phyloP scores from a whole-genome alignment of 2,888 invertebrate genomes.

The Drepanosiphum platanoidis region DNA sequence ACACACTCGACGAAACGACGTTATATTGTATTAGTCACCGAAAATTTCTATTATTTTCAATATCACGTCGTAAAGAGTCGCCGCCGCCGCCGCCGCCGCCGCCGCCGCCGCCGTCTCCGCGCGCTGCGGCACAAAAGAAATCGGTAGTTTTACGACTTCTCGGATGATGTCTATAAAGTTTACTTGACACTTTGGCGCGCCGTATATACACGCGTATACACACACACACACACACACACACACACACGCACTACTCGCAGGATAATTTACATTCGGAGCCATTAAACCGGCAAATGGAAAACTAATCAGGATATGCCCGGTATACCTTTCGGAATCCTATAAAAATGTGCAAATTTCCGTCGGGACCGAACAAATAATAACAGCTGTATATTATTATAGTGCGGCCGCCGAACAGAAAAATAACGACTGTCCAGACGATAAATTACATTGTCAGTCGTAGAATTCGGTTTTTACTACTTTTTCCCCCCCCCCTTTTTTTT shows the following conservation, averaged over 20 bases:
- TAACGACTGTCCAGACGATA: slow-evolving; percentile 53
- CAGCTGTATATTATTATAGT: not conserved
- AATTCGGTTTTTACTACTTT: slow-evolving; percentile 47
- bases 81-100: not conserved
- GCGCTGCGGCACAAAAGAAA: slow-evolving; percentile 37
- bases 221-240: not conserved
- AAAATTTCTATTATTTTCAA: not conserved
- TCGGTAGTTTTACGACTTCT: slow-evolving; percentile 52
- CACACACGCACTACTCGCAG: not conserved
- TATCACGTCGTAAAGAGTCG: slow-evolving; percentile 6
- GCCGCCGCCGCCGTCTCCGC: no score
- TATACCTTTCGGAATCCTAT: slow-evolving; percentile 14
- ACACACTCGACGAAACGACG: no score
- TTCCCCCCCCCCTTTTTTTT: not conserved
- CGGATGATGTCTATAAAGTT: slow-evolving; percentile 53
- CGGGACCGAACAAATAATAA: slow-evolving; percentile 36
- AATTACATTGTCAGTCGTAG: slow-evolving; percentile 37
- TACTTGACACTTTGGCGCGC: slow-evolving; percentile 18
- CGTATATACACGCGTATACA: not conserved
- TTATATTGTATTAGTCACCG: not conserved
- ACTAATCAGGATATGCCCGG: slow-evolving; percentile 31
- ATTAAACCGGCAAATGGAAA: slow-evolving; percentile 43
- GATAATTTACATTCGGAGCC: slow-evolving; percentile 41
- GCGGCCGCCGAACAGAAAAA: not conserved
- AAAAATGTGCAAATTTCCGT: slow-evolving; percentile 33